Conservation (phyloP, 1,140 invertebrate species). For the Diorhabda sublineata region DNA sequence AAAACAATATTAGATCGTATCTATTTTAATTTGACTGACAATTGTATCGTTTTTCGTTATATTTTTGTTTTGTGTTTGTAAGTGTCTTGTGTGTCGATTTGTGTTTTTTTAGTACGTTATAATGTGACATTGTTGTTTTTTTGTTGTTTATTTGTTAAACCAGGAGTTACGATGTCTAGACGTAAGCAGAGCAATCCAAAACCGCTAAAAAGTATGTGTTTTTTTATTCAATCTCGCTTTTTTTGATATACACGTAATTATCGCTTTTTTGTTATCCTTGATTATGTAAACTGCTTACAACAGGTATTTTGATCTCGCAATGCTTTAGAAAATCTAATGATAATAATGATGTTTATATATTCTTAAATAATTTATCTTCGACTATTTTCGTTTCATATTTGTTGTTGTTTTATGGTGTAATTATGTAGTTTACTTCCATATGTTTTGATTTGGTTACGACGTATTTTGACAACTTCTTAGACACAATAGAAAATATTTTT, state of each 20-base stretch:
- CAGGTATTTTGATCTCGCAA: too few species aligned
- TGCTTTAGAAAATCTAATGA: too few species aligned
- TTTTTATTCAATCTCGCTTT: conserved; percentile 14
- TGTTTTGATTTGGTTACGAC: neutral
- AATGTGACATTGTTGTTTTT: conserved; percentile 35
- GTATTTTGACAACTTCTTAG: too few species aligned
- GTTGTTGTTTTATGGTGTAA: too few species aligned
- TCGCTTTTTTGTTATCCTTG: conserved; percentile 2
- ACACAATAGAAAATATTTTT: too few species aligned
- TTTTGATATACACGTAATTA: neutral
- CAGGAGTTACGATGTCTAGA: conserved; percentile 51
- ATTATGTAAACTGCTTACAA: conserved; percentile 1
- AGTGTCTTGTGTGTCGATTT: conserved; percentile 30
- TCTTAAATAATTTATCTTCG: too few species aligned
- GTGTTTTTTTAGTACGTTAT: conserved; percentile 27
- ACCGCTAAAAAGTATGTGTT: conserved; percentile 57
- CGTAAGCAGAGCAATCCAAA: conserved; percentile 61
- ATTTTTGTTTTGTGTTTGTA: conserved; percentile 24
- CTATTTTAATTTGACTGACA: conserved; percentile 9
- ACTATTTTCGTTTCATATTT: too few species aligned
- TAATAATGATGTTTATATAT: too few species aligned
- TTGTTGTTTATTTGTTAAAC: conserved; percentile 16
- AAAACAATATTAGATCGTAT: conserved; percentile 6
- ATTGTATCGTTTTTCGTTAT: conserved; percentile 21
- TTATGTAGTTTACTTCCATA: neutral